Base-by-base conservation (phyloP, 2,797 vertebrate genomes). In the Semaprochilodus insignis region DNA sequence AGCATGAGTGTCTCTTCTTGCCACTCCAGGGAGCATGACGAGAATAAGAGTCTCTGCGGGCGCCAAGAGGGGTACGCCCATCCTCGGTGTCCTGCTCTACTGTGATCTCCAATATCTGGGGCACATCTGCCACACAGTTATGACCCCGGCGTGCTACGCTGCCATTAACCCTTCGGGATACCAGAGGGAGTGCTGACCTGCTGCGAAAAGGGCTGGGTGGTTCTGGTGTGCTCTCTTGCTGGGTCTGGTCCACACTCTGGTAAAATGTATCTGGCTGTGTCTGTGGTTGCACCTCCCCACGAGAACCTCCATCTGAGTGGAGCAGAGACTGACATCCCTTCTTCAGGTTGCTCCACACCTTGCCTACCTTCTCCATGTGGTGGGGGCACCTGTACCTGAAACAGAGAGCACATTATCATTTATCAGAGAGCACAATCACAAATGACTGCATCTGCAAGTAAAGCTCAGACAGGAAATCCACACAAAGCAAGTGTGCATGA, bases 331-430 rank as follows among this genome's bases (percentile, higher is more conserved):
- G 97, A 93, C 97, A 99, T 92, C 96, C 96, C 93, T 96, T 98
- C 92, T 98, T 99, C 93, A 99, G 96, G 93, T 95, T 98, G 95
- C 95, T 99, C 97, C 98, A 99, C 97, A 99, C 99, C 93, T 96
- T 98, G 90, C 95, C 96, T 91, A 96, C 96, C 95, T 97, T 98
- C 95, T 97, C 97, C 97, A 97, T 97, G 89, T 95, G 96, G 91
- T 92, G 94, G 92, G 93, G 94, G 94, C 90, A 96, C 86, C 85
- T 94, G 95, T 91, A 96, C 93, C 94, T 91, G 88, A 23, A 57
- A 82, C 63, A 44, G 40, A 82, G n/a, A 70, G 14, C 65, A 34
- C 25, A 79, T 21, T 16, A 75, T 15, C 5, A 19, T 83, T 34
- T 21, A 67, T 67, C 55, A 78, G 27, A 5, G 6, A 8, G 63